Evolutionary conservation across 2,888 invertebrate species (phyloP), one percentile per base, ranked within the genome.

Genomic region (Boloria selene): DNA sequence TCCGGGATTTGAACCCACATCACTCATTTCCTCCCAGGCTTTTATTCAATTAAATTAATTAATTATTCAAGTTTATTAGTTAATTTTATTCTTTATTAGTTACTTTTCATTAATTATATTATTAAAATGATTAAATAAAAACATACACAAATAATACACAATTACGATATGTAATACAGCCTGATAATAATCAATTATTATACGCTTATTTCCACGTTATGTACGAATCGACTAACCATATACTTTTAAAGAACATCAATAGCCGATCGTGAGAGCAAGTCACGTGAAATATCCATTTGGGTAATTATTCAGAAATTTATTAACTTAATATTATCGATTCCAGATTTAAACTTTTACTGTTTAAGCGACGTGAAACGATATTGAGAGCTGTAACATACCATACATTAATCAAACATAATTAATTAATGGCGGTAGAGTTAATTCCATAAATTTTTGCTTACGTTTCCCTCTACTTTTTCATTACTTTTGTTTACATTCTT

Each of bases 391-490:
- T 64, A 73, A 77, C 76, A 77, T 77, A 75, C 73, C 4, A 2
- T 2, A 38, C 31, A 10, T 38, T 82, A 81, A 84, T 83, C 80
- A 77, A 76, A 78, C 74, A n/a, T n/a, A n/a, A n/a, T 75, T 78
- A 80, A 79, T 77, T 76, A 73, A 70, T 42, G 26, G 16, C 6
- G 16, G 10, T 16, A 16, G 10, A 6, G 6, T 49, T 49, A 4
- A 16, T 49, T 7, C 47, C 10, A 16, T 16, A 49, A 49, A 14
- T 14, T 49, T 49, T 49, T 16, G 7, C 13, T 7, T 45, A 44
- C 6, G 31, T 22, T 22, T 22, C 22, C 3, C 3, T 22, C 22
- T 22, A 22, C 22, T 22, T 22, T n/a, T 22, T 3, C 22, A 22
- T 22, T 22, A 7, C 31, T 2, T 38, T 38, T 38, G 10, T 2